These are phyloP conservation scores for Brachypterus glaber DNA, from an alignment of 2,888 invertebrate genomes.

Conservation along the genomic window DNA sequence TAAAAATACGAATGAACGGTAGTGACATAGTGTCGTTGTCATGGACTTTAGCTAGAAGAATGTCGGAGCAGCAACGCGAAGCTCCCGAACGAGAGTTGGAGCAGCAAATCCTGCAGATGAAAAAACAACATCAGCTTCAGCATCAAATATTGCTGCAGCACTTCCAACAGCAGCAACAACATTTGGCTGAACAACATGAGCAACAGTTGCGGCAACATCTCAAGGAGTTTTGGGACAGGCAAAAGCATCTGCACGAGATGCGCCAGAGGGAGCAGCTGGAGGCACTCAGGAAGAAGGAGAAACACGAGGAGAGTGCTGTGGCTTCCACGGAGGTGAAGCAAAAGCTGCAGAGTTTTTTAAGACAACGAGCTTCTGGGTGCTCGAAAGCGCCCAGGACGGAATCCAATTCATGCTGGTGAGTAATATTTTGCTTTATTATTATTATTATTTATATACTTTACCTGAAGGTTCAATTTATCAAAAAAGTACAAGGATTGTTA, in stretches of 20 bases:
- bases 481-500: too few relatives aligned
- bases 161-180: slow-evolving; percentile 85
- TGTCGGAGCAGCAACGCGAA: slow-evolving; percentile 37
- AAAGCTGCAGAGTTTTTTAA: slow-evolving; percentile 68
- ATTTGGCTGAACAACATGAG: slow-evolving; percentile 83
- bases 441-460: too few relatives aligned
- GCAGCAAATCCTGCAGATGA: slow-evolving; percentile 60
- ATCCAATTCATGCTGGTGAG: slow-evolving; percentile 41
- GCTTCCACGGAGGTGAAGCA: slow-evolving; percentile 96
- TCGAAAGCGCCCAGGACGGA: slow-evolving; percentile 36
- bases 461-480: too few relatives aligned
- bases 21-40: too few relatives aligned
- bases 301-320: slow-evolving; percentile 90
- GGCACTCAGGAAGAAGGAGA: slow-evolving; percentile 84
- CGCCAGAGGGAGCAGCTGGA: slow-evolving; percentile 76
- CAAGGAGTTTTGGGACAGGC: slow-evolving; percentile 88
- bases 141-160: slow-evolving; percentile 85
- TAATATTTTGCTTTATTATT: too few relatives aligned
- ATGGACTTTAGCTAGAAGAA: slow-evolving; percentile 30
- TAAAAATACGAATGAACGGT: too few relatives aligned
- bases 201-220: slow-evolving; percentile 81
- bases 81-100: slow-evolving; percentile 41
- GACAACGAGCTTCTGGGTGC: slow-evolving; percentile 38
- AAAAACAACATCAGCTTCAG: slow-evolving; percentile 88
- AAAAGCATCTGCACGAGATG: slow-evolving; percentile 65